A percentile compares a stretch with the other conserved stretches of the same genome.
Evolutionary conservation across 2,797 vertebrate species (phyloP).

Genomic region (Trachurus trachurus): DNA sequence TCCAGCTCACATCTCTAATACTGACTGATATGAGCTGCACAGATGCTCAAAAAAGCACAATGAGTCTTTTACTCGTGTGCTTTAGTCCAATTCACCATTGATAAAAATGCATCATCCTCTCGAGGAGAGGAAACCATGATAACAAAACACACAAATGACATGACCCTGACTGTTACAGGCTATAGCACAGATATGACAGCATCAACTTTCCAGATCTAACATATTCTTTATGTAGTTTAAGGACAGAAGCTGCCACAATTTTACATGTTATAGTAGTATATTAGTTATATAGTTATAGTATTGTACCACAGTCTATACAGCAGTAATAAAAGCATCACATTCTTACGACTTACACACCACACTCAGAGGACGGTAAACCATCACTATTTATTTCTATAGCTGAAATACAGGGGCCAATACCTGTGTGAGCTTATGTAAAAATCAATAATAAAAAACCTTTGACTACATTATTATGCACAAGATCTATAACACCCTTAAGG

Average conservation of each 20-base stretch:
- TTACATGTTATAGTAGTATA: too few species aligned
- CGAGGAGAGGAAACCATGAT: not conserved
- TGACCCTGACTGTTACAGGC: too few species aligned
- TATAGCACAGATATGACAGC: too few species aligned
- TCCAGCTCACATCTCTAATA: conserved; percentile 40
- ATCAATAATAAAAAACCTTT: too few species aligned
- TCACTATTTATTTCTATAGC: not conserved
- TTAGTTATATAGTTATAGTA: too few species aligned
- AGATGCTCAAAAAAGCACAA: conserved; percentile 31
- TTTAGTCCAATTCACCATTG: conserved; percentile 7
- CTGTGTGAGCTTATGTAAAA: not conserved
- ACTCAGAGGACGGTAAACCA: not conserved
- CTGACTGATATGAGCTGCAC: conserved; percentile 35
- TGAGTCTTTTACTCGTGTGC: conserved; percentile 19
- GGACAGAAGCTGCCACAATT: too few species aligned
- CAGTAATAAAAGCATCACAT: too few species aligned
- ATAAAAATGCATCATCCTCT: conserved; percentile 2
- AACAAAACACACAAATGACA: not conserved
- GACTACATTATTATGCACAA: not conserved
- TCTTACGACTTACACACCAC: too few species aligned
- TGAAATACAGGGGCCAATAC: not conserved
- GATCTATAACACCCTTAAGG: not conserved
- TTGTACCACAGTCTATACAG: too few species aligned
- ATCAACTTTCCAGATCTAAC: too few species aligned
- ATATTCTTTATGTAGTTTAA: too few species aligned